phyloP scores from a whole-genome alignment of 2,888 invertebrate genomes.

The Thelaira solivaga region DNA sequence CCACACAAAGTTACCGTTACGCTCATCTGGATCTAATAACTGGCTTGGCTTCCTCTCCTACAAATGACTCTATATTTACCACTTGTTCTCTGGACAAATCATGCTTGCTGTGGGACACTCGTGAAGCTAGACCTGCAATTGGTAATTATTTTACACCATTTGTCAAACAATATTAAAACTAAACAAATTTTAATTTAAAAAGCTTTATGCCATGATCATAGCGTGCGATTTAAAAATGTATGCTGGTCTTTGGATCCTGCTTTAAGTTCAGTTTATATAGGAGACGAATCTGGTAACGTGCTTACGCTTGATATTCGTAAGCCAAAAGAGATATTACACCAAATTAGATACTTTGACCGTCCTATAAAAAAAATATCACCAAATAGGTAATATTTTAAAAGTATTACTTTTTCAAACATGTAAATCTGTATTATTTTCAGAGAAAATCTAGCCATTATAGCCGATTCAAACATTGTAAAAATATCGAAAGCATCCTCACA shows the following conservation, averaged over 20 bases:
- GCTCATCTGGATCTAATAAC: slow-evolving; percentile 70
- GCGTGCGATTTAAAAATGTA: slow-evolving; percentile 64
- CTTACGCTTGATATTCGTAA: slow-evolving; percentile 63
- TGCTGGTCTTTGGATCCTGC: slow-evolving; percentile 60
- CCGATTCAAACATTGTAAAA: slow-evolving; percentile 66
- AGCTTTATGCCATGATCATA: slow-evolving; percentile 65
- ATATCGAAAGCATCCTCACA: slow-evolving; percentile 51
- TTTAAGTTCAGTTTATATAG: slow-evolving; percentile 63
- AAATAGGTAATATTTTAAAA: slow-evolving; percentile 57
- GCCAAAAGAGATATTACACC: slow-evolving; percentile 63
- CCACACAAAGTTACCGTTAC: slow-evolving; percentile 63
- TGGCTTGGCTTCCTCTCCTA: slow-evolving; percentile 65
- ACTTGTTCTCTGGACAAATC: slow-evolving; percentile 70
- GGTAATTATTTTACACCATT: slow-evolving; percentile 59
- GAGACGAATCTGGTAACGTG: slow-evolving; percentile 66
- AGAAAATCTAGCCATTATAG: slow-evolving; percentile 64
- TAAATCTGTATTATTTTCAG: slow-evolving; percentile 57
- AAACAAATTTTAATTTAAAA: background rate
- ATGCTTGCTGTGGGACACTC: slow-evolving; percentile 69
- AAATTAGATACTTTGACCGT: slow-evolving; percentile 62
- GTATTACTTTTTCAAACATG: background rate
- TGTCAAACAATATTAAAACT: background rate
- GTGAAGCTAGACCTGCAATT: slow-evolving; percentile 68
- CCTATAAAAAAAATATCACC: slow-evolving; percentile 65
- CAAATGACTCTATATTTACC: slow-evolving; percentile 64